Conservation (phyloP, 2,888 invertebrate genomes). For the Mylabris sibirica region DNA sequence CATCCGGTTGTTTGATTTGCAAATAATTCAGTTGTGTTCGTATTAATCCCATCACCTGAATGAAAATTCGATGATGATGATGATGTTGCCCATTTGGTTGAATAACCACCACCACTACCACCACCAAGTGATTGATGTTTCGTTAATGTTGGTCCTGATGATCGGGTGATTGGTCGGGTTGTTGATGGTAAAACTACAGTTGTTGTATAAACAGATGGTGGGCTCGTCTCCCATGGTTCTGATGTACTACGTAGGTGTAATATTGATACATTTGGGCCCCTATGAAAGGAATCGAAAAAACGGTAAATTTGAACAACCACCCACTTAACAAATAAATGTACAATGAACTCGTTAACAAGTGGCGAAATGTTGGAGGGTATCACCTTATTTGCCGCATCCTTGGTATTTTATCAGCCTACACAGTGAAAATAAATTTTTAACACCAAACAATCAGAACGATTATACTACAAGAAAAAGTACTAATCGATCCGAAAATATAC, state of each 20-base stretch:
- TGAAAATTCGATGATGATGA: slow-evolving; percentile 50
- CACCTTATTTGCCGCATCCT: slow-evolving; percentile 31
- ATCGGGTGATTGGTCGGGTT: slow-evolving; percentile 46
- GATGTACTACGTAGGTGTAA: slow-evolving; percentile 65
- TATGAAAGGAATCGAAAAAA: slow-evolving; percentile 49
- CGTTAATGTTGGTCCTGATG: slow-evolving; percentile 51
- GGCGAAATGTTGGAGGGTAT: slow-evolving; percentile 22
- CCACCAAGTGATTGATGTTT: slow-evolving; percentile 55
- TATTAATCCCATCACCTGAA: slow-evolving; percentile 57
- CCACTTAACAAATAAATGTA: slow-evolving; percentile 17
- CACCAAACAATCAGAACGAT: no score
- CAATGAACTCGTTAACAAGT: slow-evolving; percentile 29
- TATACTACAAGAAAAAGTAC: neutral
- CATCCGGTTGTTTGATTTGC: slow-evolving; percentile 53
- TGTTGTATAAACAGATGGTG: slow-evolving; percentile 56
- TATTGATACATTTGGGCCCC: slow-evolving; percentile 66
- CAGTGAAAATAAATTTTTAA: neutral
- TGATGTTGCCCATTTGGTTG: slow-evolving; percentile 44
- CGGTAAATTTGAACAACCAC: neutral
- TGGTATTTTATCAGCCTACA: slow-evolving; percentile 27
- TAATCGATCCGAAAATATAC: no score
- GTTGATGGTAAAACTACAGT: slow-evolving; percentile 46
- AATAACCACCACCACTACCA: slow-evolving; percentile 40
- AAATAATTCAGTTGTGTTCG: slow-evolving; percentile 60
- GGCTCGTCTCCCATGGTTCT: slow-evolving; percentile 65